These are phyloP conservation scores for Dipus sagitta DNA, from an alignment of 2,797 vertebrate genomes.

Conservation along the genomic window DNA sequence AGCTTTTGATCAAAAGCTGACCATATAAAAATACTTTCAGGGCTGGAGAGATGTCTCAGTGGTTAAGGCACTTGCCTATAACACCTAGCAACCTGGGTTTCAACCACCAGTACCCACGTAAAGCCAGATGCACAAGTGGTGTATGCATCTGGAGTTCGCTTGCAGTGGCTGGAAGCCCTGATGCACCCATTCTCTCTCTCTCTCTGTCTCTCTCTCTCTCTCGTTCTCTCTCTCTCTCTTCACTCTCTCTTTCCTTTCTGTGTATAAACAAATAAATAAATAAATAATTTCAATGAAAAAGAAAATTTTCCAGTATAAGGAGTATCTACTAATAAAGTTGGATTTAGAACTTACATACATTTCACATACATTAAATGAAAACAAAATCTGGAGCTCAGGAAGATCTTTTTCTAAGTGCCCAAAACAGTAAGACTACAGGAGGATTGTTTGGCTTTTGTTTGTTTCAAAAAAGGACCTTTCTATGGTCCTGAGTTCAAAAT, in stretches of 20 bases:
- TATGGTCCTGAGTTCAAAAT: neutral
- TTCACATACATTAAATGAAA: neutral
- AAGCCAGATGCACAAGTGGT: no score
- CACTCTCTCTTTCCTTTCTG: no score
- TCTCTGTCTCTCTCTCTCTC: no score
- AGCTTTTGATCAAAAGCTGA: constrained; percentile 46
- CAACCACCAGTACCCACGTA: no score
- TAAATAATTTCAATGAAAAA: constrained; percentile 34
- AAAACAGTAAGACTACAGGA: neutral
- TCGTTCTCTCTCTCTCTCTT: no score
- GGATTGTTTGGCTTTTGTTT: neutral
- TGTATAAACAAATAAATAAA: neutral
- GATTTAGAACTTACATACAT: constrained; percentile 18
- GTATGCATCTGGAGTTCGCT: no score
- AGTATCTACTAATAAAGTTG: neutral
- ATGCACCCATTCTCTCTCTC: no score
- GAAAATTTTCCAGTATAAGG: constrained; percentile 3
- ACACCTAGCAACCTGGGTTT: no score
- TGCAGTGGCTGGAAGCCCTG: no score
- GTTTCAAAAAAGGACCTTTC: neutral
- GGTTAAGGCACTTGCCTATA: no score
- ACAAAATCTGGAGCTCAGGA: neutral
- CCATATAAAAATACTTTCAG: neutral
- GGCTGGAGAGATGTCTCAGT: no score
- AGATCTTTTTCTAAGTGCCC: neutral